Evolutionary conservation across 2,797 vertebrate genomes (phyloP).

Genomic region (Phataginus tetradactyla): DNA sequence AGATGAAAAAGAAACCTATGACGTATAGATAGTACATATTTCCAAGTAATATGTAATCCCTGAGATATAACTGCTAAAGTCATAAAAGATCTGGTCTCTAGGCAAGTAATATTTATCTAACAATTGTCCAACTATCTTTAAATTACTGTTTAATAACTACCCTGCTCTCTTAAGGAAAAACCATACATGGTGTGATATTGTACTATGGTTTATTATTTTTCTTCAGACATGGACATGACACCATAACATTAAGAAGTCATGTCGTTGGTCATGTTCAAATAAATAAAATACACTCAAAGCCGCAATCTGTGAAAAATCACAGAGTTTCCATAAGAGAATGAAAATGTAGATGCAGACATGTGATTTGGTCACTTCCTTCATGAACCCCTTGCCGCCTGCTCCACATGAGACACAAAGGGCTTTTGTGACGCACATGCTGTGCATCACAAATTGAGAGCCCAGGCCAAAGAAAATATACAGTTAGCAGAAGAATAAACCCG

Average conservation of each 20-base stretch:
- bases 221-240: constrained; percentile 76
- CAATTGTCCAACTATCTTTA: constrained; percentile 44
- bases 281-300: constrained; percentile 77
- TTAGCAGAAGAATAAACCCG: constrained; percentile 73
- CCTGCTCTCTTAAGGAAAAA: constrained; percentile 57
- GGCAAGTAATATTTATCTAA: constrained; percentile 52
- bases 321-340: constrained; percentile 65
- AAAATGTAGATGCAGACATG: constrained; percentile 73
- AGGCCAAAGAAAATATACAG: constrained; percentile 82
- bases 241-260: constrained; percentile 77
- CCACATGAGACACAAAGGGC: constrained; percentile 69
- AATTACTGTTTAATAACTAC: constrained; percentile 65
- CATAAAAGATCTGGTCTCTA: constrained; percentile 33
- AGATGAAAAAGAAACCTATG: background rate
- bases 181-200: constrained; percentile 59
- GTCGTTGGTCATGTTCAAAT: constrained; percentile 77
- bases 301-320: constrained; percentile 67
- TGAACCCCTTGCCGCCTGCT: constrained; percentile 33
- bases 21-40: constrained; percentile 1
- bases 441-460: constrained; percentile 70
- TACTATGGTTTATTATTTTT: constrained; percentile 76
- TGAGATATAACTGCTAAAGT: constrained; percentile 36
- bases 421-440: constrained; percentile 70
- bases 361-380: constrained; percentile 59
- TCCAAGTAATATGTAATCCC: constrained; percentile 30